Evolutionary conservation across 2,113 vertebrate species (phyloP), one percentile per base, ranked within the genome.

Genomic region (Otolemur garnettii): DNA sequence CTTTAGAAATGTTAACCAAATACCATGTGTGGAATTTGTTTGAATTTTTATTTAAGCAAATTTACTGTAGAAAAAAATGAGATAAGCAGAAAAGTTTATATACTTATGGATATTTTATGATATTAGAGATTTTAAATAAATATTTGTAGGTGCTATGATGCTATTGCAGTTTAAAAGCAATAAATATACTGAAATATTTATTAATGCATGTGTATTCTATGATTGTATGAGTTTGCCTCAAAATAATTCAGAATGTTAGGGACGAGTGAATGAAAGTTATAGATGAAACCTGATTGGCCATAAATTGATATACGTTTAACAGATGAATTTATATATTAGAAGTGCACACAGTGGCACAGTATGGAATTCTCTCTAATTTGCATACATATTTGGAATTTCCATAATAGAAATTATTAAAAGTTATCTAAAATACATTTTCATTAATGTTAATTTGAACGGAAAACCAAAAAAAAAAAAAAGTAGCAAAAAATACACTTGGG

Each of bases 381-480:
- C 35, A 18, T 90, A 55, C 86, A 55, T 62, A 75, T 90, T 80
- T 92, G 21, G 17, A 78, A 91, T 89, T 90, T 75, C 28, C 50
- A 50, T 12, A 96, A 75, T 12, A 75, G 2, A 53, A 64, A 0
- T 6, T 66, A 55, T 92, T 80, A 4, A 72, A 87, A 38, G 2
- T 0, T 59, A 71, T 15, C 11, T 95, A 88, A 95, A 92, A 89
- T 94, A 75, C 57, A 77, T 81, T 78, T 90, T 53, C 11, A 71
- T 85, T 93, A 83, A 53, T 68, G 60, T 77, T 33, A 69, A 5
- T 60, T 71, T 77, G 13, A 45, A 24, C 55, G 85, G 24, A 71
- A 97, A 89, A 72, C 5, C 17, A 72, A 87, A 96, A 82, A 7
- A 83, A 7, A 83, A 94, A 94, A 90, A 18, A 9, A 50, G 45